Conservation (phyloP, 2,888 invertebrate genomes). For the Crepidodera aurea region DNA sequence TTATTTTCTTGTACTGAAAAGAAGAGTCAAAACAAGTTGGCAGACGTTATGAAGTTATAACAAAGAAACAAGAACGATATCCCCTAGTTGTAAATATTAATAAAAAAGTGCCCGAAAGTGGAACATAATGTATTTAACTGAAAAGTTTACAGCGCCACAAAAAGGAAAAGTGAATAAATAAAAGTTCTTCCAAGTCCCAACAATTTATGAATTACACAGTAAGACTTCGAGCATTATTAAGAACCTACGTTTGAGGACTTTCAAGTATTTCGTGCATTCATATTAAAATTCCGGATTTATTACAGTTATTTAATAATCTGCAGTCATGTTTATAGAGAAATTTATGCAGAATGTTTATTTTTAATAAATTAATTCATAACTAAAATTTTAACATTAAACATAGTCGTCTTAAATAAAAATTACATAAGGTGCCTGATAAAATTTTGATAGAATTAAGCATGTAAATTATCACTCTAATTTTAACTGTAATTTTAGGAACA, state of each 20-base stretch:
- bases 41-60: constrained; percentile 20
- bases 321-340: no score
- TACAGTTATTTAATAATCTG: neutral
- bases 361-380: no score
- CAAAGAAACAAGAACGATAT: constrained; percentile 21
- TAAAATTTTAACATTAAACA: no score
- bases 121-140: constrained; percentile 31
- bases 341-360: no score
- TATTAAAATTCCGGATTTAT: constrained; percentile 1
- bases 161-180: constrained; percentile 27
- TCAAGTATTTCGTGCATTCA: constrained; percentile 4
- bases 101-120: constrained; percentile 31
- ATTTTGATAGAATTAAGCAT: no score
- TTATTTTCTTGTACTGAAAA: no score
- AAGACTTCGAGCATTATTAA: constrained; percentile 7
- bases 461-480: no score
- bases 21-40: neutral
- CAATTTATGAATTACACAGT: constrained; percentile 10
- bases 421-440: no score
- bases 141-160: constrained; percentile 28
- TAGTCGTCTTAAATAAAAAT: no score
- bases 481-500: no score
- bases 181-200: constrained; percentile 3
- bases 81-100: constrained; percentile 31
- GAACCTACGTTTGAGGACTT: constrained; percentile 3